Evolutionary conservation across 2,888 invertebrate species (phyloP).

Genomic region (Rhopalosiphum nymphaeae): DNA sequence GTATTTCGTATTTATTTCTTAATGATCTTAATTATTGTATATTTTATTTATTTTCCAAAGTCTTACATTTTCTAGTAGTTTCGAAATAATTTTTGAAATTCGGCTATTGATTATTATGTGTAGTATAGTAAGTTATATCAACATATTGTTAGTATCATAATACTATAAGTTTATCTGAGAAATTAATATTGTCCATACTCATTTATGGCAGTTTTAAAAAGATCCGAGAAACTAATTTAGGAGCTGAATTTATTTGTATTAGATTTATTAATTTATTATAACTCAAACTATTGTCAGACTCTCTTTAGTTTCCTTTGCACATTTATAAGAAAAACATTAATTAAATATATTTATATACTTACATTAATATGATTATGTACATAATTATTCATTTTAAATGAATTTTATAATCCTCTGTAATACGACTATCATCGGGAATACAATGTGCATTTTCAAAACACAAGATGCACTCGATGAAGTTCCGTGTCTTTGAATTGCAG

Average conservation of each 20-base stretch:
- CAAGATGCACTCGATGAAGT: slow-evolving; percentile 64
- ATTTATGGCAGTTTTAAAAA: too few species aligned
- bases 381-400: background rate
- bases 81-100: too few species aligned
- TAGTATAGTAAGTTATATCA: too few species aligned
- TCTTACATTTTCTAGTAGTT: too few species aligned
- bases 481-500: slow-evolving; percentile 67
- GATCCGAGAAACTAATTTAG: background rate
- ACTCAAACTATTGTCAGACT: background rate
- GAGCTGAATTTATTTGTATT: background rate
- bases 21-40: too few species aligned
- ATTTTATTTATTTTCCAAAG: too few species aligned
- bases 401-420: slow-evolving; percentile 24
- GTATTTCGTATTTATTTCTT: too few species aligned
- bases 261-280: background rate
- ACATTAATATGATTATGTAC: slow-evolving; percentile 30
- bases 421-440: background rate
- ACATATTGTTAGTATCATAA: too few species aligned
- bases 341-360: background rate
- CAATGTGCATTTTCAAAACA: background rate
- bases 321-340: background rate
- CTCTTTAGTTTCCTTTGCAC: background rate
- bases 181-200: too few species aligned
- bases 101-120: too few species aligned
- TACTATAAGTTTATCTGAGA: too few species aligned